Evolutionary conservation across 2,797 vertebrate genomes (phyloP).

Genomic region (Ficedula albicollis): DNA sequence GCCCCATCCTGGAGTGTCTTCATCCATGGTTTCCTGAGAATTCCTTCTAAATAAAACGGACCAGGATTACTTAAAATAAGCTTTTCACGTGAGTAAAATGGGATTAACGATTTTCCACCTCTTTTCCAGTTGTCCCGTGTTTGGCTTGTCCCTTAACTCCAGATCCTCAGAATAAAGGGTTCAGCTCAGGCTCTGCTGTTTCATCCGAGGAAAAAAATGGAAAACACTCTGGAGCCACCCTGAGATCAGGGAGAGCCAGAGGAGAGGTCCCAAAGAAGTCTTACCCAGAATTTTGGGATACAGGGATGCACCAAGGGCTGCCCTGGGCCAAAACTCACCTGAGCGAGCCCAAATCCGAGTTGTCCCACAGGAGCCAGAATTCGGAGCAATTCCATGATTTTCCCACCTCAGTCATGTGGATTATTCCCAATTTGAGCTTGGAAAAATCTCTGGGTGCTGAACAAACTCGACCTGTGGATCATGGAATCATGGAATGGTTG

Average conservation of each 20-base stretch:
- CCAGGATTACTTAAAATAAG: rapidly evolving
- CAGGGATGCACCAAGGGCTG: not conserved
- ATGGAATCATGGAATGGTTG: not conserved
- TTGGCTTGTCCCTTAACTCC: not conserved
- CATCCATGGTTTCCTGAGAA: not conserved
- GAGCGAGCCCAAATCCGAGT: not conserved
- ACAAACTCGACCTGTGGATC: not conserved
- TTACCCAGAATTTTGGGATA: not conserved
- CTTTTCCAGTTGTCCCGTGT: rapidly evolving
- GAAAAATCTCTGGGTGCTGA: not conserved
- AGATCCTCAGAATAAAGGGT: not conserved
- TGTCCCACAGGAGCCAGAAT: not conserved
- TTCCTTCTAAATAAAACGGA: not conserved
- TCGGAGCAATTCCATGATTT: not conserved
- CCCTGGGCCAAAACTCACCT: not conserved
- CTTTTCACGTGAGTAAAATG: not conserved
- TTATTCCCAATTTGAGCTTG: too few species aligned
- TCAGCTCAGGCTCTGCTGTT: not conserved
- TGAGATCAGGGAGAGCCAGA: too few species aligned
- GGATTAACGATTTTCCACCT: not conserved
- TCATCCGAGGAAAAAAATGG: not conserved
- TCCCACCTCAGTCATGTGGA: not conserved
- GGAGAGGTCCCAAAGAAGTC: rapidly evolving
- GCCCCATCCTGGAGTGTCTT: not conserved
- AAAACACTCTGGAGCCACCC: not conserved